These are phyloP conservation scores for Clinocottus analis DNA, from an alignment of 2,113 vertebrate genomes.

Conservation along the genomic window DNA sequence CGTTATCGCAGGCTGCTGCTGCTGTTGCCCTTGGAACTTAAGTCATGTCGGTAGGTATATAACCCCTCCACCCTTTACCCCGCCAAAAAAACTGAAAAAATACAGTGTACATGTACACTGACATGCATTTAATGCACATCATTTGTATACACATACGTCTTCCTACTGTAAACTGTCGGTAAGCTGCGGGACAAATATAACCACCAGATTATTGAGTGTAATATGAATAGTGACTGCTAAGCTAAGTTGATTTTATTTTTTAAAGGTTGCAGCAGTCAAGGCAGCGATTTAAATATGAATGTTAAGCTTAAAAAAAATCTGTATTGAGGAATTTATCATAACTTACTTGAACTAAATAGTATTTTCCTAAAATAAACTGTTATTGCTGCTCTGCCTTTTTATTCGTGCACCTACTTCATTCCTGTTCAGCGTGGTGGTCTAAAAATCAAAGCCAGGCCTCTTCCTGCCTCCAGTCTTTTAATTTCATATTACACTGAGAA, in stretches of 20 bases:
- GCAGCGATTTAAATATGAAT: slow-evolving; percentile 54
- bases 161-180: slow-evolving; percentile 47
- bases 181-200: slow-evolving; percentile 30
- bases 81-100: too few relatives aligned
- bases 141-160: slow-evolving; percentile 15
- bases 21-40: slow-evolving; percentile 56
- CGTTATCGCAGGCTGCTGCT: slow-evolving; percentile 59
- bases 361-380: slow-evolving; percentile 29
- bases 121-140: slow-evolving; percentile 32
- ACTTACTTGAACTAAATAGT: slow-evolving; percentile 24
- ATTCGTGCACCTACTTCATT: slow-evolving; percentile 4
- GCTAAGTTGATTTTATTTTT: slow-evolving; percentile 30
- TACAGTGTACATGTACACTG: not conserved
- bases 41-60: slow-evolving; percentile 32
- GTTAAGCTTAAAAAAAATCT: slow-evolving; percentile 43
- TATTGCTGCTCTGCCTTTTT: not conserved
- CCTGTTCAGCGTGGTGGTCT: slow-evolving; percentile 10
- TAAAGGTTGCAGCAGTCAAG: slow-evolving; percentile 11
- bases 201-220: slow-evolving; percentile 47
- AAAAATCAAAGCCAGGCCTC: slow-evolving; percentile 16
- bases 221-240: slow-evolving; percentile 45
- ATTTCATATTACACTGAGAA: slow-evolving; percentile 16
- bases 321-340: slow-evolving; percentile 11
- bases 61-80: too few relatives aligned
- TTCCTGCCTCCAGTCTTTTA: slow-evolving; percentile 8